Evolutionary conservation across 1,140 invertebrate species (phyloP).

Genomic region (Papilio dardanus): DNA sequence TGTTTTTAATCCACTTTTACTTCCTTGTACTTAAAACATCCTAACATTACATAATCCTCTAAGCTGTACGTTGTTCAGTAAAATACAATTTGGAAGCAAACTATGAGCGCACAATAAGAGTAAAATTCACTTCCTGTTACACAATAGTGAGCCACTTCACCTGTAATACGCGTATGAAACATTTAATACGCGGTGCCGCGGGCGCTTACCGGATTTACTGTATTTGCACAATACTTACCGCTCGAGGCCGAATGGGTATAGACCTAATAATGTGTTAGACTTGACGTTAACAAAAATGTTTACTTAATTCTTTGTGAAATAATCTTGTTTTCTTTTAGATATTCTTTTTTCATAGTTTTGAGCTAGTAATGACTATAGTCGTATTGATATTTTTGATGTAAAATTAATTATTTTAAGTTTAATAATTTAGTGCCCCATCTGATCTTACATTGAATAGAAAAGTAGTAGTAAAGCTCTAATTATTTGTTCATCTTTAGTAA

Average conservation of each 20-base stretch:
- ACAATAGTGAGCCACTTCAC: conserved; percentile 42
- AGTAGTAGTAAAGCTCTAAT: too few relatives aligned
- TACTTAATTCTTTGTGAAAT: background rate
- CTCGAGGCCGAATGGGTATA: conserved; percentile 45
- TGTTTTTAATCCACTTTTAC: background rate
- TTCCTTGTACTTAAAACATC: conserved; percentile 17
- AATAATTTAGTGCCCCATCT: too few relatives aligned
- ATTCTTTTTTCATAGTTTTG: too few relatives aligned
- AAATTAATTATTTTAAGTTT: too few relatives aligned
- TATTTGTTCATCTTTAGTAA: too few relatives aligned
- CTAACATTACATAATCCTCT: background rate
- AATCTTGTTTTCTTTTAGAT: background rate
- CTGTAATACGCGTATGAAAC: conserved; percentile 47
- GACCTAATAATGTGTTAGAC: conserved; percentile 46
- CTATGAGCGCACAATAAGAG: conserved; percentile 20
- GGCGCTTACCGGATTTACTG: conserved; percentile 73
- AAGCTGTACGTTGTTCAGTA: conserved; percentile 27
- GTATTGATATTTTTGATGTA: too few relatives aligned
- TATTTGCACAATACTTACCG: conserved; percentile 73
- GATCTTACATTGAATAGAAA: too few relatives aligned
- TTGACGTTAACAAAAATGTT: background rate
- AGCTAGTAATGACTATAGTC: too few relatives aligned
- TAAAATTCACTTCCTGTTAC: conserved; percentile 44
- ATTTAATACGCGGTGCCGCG: conserved; percentile 51
- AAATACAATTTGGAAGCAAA: conserved; percentile 17